phyloP scores from a whole-genome alignment of 2,113 vertebrate species.

The Nerophis ophidion region DNA sequence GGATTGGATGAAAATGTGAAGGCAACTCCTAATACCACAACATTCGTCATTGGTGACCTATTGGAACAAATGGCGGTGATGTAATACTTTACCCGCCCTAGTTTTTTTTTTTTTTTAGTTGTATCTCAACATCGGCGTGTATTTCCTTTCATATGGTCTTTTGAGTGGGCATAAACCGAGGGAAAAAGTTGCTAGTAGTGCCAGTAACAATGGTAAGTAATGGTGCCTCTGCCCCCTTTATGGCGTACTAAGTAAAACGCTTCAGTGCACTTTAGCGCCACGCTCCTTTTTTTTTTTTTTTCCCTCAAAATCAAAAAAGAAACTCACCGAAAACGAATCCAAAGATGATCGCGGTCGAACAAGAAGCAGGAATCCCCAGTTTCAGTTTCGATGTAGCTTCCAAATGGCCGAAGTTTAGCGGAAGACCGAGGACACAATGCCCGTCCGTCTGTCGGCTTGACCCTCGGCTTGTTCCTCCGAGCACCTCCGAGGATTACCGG shows the following conservation, averaged over 20 bases:
- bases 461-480: slow-evolving; percentile 58
- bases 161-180: too few relatives aligned
- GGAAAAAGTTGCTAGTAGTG: slow-evolving; percentile 40
- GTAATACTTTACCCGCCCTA: neutral
- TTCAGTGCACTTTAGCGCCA: slow-evolving; percentile 58
- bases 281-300: too few relatives aligned
- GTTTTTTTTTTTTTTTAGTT: neutral
- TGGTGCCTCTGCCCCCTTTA: slow-evolving; percentile 49
- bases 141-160: too few relatives aligned
- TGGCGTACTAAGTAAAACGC: slow-evolving; percentile 68
- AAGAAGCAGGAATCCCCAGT: neutral
- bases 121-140: fast-evolving
- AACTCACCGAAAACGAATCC: slow-evolving; percentile 59
- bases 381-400: slow-evolving; percentile 1
- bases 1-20: slow-evolving; percentile 2
- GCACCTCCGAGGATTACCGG: slow-evolving; percentile 55
- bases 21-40: slow-evolving; percentile 26
- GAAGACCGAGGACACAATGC: slow-evolving; percentile 48
- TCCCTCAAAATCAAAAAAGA: slow-evolving; percentile 38
- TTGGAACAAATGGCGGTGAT: slow-evolving; percentile 9
- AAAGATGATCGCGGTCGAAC: neutral
- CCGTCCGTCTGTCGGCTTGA: slow-evolving; percentile 51
- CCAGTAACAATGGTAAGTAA: slow-evolving; percentile 45
- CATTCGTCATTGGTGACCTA: slow-evolving; percentile 40
- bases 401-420: slow-evolving; percentile 44